phyloP scores from a whole-genome alignment of 2,888 invertebrate genomes.

The Cremastobaeus sp. region DNA sequence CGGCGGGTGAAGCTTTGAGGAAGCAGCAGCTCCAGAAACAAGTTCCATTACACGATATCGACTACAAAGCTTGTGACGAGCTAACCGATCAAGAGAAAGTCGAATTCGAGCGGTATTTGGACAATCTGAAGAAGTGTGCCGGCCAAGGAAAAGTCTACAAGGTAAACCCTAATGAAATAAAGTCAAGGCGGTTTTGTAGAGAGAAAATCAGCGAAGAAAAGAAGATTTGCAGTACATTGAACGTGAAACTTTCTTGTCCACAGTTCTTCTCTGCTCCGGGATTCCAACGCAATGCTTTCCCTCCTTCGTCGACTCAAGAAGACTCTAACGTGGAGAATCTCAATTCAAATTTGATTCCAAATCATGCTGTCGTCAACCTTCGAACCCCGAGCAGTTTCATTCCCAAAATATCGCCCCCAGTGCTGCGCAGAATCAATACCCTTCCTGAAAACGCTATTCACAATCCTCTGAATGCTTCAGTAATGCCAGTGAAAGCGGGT shows the following conservation, averaged over 20 bases:
- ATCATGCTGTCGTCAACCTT: slow-evolving; percentile 64
- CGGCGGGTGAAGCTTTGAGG: slow-evolving; percentile 87
- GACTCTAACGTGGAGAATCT: slow-evolving; percentile 71
- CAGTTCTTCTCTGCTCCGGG: slow-evolving; percentile 72
- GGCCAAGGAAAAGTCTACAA: slow-evolving; percentile 86
- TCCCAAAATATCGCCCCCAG: slow-evolving; percentile 58
- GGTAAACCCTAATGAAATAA: too few species aligned
- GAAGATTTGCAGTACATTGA: too few species aligned
- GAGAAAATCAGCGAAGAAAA: too few species aligned
- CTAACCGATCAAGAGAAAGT: slow-evolving; percentile 78
- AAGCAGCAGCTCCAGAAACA: slow-evolving; percentile 91
- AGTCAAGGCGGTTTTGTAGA: too few species aligned
- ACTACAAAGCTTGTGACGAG: slow-evolving; percentile 81
- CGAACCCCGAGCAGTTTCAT: slow-evolving; percentile 75
- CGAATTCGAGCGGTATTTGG: slow-evolving; percentile 80
- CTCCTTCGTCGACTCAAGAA: slow-evolving; percentile 65
- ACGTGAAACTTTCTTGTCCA: background rate
- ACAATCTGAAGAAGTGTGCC: slow-evolving; percentile 84
- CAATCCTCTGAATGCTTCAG: slow-evolving; percentile 10
- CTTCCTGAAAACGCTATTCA: background rate
- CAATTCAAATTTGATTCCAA: slow-evolving; percentile 67
- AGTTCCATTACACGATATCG: slow-evolving; percentile 90
- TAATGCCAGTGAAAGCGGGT: slow-evolving; percentile 14
- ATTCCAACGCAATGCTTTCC: slow-evolving; percentile 69
- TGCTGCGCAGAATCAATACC: slow-evolving; percentile 15